Evolutionary conservation across 2,797 vertebrate genomes (phyloP).

Genomic region (Tachyglossus aculeatus): DNA sequence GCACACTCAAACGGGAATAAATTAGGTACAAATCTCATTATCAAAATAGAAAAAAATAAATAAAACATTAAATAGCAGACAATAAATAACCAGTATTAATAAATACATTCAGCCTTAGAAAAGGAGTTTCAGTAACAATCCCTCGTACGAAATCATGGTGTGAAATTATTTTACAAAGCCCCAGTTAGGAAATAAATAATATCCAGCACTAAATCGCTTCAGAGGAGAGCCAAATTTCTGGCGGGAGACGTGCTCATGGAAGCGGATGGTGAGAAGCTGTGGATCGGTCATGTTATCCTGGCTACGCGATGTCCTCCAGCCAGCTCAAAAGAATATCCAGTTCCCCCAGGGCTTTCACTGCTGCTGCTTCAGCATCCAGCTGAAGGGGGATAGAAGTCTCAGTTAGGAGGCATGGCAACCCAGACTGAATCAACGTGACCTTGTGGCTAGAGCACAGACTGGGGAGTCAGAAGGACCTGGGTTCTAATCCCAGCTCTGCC

Average conservation of each 20-base stretch:
- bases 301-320: slow-evolving; percentile 64
- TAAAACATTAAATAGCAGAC: slow-evolving; percentile 21
- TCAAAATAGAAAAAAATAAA: slow-evolving; percentile 47
- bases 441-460: too few relatives aligned
- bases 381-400: slow-evolving; percentile 28
- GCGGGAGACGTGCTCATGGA: too few relatives aligned
- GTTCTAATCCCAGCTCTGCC: too few relatives aligned
- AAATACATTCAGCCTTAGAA: too few relatives aligned
- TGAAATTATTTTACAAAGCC: not conserved
- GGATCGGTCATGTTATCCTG: rapidly evolving
- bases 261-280: too few relatives aligned
- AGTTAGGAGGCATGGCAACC: too few relatives aligned
- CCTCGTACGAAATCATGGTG: too few relatives aligned
- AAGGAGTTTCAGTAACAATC: too few relatives aligned
- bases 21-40: too few relatives aligned
- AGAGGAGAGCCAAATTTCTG: not conserved
- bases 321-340: slow-evolving; percentile 74
- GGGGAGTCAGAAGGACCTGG: too few relatives aligned
- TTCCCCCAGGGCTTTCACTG: slow-evolving; percentile 75
- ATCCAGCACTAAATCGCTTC: not conserved
- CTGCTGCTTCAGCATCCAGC: slow-evolving; percentile 65
- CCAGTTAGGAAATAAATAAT: slow-evolving; percentile 8
- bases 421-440: too few relatives aligned
- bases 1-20: too few relatives aligned
- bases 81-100: slow-evolving; percentile 33